Evolutionary conservation across 2,113 vertebrate species (phyloP).

Genomic region (Burhinus oedicnemus): DNA sequence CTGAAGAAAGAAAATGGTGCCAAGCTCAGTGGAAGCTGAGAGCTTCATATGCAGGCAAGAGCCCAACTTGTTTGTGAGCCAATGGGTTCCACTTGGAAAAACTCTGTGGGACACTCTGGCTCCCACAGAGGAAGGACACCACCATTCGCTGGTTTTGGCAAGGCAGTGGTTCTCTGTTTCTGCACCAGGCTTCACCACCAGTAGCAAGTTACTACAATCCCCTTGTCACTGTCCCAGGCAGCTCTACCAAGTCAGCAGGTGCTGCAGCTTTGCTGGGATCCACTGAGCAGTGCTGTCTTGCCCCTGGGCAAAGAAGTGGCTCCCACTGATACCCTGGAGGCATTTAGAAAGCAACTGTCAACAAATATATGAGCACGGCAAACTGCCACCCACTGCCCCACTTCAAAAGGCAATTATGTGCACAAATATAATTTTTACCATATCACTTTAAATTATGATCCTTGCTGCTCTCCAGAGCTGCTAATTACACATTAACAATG

Average conservation of each 20-base stretch:
- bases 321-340: not conserved
- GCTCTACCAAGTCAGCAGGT: not conserved
- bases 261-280: not conserved
- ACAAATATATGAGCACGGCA: fast-evolving
- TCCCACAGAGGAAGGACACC: not conserved
- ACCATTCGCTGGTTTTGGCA: not conserved
- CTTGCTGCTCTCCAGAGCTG: not conserved
- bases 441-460: not conserved
- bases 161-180: not conserved
- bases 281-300: not conserved
- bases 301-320: not conserved
- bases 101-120: not conserved
- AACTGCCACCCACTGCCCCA: not conserved
- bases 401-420: not conserved
- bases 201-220: not conserved
- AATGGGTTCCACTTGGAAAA: not conserved
- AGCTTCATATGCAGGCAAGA: not conserved
- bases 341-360: not conserved
- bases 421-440: not conserved
- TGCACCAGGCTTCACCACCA: not conserved
- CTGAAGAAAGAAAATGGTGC: not conserved
- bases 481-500: not conserved
- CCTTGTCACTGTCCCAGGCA: not conserved
- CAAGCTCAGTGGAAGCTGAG: not conserved
- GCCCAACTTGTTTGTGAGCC: not conserved